Base-by-base conservation (phyloP, 2,113 vertebrate genomes). In the Calyptommatus sinebrachiatus region DNA sequence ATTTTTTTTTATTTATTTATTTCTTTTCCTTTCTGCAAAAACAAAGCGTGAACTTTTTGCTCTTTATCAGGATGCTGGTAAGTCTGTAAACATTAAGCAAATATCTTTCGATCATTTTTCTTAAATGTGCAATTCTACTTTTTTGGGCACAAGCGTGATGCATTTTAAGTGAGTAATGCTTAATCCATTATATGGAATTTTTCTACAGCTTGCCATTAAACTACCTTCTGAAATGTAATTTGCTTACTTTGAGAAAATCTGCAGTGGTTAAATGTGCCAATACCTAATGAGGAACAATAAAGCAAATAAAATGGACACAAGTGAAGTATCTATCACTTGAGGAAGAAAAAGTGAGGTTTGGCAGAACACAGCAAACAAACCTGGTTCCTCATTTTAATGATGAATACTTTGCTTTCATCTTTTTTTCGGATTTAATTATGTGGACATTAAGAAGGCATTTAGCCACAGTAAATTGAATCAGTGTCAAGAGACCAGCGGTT, bases 211-310 rank as follows among this genome's bases (percentile, higher is more conserved):
- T 75, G 68, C 35, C 75, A 48, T 65, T 48, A 73, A 78, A 50
- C 11, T 29, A 68, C 2, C 10, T 78, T 78, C 72, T 84, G 85
- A 87, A 50, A 50, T 84, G n/a, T 26, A 79, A 20, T 81, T 62
- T 74, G 68, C 84, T 86, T 18, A 26, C 22, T 78, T 80, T 61
- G 74, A 78, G 61, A 85, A 91, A 84, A 80, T 78, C 57, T 74
- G 1, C n/a, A 63, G 70, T 21, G 28, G 4, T 50, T 61, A 81
- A 22, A 45, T 11, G 83, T 10, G 4, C 70, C 82, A 79, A 71
- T 5, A 87, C 35, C 61, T 53, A 76, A 63, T 11, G 62, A 20
- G n/a, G 83, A 85, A 68, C 46, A 50, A 8, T 20, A 70, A 88
- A 71, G 68, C 57, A 48, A 83, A 74, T 63, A 75, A 76, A 70